These are phyloP conservation scores for Chrysolina oricalcia DNA, from an alignment of 2,888 invertebrate species.

Conservation along the genomic window DNA sequence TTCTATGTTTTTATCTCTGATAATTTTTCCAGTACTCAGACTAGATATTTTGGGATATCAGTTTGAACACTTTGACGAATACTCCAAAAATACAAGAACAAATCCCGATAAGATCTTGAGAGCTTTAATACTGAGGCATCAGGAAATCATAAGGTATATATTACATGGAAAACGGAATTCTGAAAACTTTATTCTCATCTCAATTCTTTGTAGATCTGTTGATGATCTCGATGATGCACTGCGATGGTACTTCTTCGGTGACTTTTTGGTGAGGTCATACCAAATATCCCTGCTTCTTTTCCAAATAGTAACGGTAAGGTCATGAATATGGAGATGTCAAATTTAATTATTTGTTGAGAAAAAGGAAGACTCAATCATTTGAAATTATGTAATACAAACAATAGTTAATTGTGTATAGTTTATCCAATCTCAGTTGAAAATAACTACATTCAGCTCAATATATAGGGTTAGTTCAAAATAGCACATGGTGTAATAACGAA, in stretches of 20 bases:
- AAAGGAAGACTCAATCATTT: too few relatives aligned
- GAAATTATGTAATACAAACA: too few relatives aligned
- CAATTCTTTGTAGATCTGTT: neutral
- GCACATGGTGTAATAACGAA: too few relatives aligned
- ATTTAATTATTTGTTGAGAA: too few relatives aligned
- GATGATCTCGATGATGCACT: slow-evolving; percentile 6
- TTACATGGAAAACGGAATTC: too few relatives aligned
- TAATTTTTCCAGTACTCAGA: slow-evolving; percentile 13
- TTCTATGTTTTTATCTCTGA: neutral
- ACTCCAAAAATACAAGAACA: neutral
- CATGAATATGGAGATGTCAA: too few relatives aligned
- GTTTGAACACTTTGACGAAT: neutral
- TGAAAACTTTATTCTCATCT: neutral
- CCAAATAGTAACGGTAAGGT: neutral
- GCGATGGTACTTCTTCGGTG: slow-evolving; percentile 1
- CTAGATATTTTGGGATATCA: neutral
- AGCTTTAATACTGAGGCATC: neutral
- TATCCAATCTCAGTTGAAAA: too few relatives aligned
- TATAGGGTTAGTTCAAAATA: too few relatives aligned
- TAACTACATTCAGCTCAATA: too few relatives aligned
- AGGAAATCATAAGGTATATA: neutral
- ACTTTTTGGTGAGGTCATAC: slow-evolving; percentile 1
- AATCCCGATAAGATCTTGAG: neutral
- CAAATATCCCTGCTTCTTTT: too few relatives aligned
- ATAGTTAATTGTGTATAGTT: too few relatives aligned